A percentile compares a stretch with the other conserved stretches of the same genome.
These are phyloP conservation scores for Cistogaster globosa DNA, from an alignment of 2,888 invertebrate species.

Conservation along the genomic window DNA sequence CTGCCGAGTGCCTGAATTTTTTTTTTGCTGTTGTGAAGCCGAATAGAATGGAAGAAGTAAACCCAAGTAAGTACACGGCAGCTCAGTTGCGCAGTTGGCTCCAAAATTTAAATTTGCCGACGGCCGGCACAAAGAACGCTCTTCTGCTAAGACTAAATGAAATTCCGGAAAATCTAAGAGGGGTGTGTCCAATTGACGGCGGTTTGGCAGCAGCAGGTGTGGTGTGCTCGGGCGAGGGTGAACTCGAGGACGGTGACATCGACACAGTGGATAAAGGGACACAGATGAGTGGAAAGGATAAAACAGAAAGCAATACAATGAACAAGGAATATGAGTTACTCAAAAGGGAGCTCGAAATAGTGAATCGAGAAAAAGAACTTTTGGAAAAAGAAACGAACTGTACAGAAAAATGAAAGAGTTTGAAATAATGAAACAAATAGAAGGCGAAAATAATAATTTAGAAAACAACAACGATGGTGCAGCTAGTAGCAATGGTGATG, in stretches of 20 bases:
- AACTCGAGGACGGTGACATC: not conserved
- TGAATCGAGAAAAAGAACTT: slow-evolving; percentile 20
- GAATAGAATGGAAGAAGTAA: not conserved
- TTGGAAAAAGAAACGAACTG: slow-evolving; percentile 25
- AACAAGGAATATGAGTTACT: not conserved
- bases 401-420: slow-evolving; percentile 21
- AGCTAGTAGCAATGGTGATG: too few relatives aligned
- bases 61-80: slow-evolving; percentile 11
- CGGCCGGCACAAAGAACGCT: slow-evolving; percentile 1
- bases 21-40: too few relatives aligned
- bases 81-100: slow-evolving; percentile 22
- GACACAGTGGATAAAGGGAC: too few relatives aligned
- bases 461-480: too few relatives aligned
- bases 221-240: not conserved
- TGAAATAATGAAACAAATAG: slow-evolving; percentile 3
- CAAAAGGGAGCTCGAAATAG: slow-evolving; percentile 12
- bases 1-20: too few relatives aligned
- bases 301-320: too few relatives aligned
- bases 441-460: too few relatives aligned
- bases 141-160: slow-evolving; percentile 23
- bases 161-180: slow-evolving; percentile 11
- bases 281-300: too few relatives aligned
- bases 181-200: slow-evolving; percentile 22
- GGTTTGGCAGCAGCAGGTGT: not conserved
- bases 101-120: slow-evolving; percentile 17